These are phyloP conservation scores for Semotilus atromaculatus DNA, from an alignment of 2,797 vertebrate species.

Conservation along the genomic window DNA sequence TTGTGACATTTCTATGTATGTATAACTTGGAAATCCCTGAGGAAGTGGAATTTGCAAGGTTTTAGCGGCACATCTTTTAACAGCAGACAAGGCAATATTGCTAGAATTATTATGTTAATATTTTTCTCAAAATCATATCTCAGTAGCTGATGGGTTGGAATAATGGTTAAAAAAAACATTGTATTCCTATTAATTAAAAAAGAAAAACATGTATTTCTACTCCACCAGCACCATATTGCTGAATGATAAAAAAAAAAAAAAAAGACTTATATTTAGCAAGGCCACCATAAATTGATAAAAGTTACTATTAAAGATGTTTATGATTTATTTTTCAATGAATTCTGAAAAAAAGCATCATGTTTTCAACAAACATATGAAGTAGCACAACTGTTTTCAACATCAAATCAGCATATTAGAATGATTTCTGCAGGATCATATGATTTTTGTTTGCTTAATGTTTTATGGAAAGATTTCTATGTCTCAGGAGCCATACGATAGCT, in stretches of 20 bases:
- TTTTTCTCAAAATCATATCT: neutral
- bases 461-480: too few relatives aligned
- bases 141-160: neutral
- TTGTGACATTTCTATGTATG: neutral
- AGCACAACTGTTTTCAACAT: neutral
- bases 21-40: neutral
- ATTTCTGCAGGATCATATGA: neutral
- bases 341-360: neutral
- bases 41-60: neutral
- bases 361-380: too few relatives aligned
- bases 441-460: too few relatives aligned
- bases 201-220: too few relatives aligned
- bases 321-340: too few relatives aligned
- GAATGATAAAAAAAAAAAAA: neutral
- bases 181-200: too few relatives aligned
- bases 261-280: neutral
- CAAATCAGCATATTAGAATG: neutral
- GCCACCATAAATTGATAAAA: neutral
- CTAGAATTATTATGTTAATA: neutral
- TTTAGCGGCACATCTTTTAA: constrained; percentile 9
- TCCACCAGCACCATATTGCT: neutral
- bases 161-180: neutral
- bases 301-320: too few relatives aligned
- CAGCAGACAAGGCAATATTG: neutral
- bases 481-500: too few relatives aligned